Evolutionary conservation across 2,113 vertebrate species (phyloP), one percentile per base, ranked within the genome.

Genomic region (Dipodomys merriami): DNA sequence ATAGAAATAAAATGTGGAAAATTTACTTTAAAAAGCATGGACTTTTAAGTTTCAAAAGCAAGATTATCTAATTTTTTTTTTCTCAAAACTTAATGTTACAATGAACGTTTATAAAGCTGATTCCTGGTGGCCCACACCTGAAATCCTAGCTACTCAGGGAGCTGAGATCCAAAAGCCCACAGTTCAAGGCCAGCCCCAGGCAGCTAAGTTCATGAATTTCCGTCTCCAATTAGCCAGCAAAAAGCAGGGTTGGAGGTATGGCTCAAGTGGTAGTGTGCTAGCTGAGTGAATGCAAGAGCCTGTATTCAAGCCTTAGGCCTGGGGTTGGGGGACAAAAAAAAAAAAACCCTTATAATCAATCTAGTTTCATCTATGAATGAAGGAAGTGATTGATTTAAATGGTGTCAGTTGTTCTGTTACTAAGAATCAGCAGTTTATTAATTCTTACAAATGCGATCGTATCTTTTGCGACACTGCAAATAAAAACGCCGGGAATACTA

Each of bases 1-100:
- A 23, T 22, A 62, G 68, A 57, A 13, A 78, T 80, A 57, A 88
- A 39, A 83, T 49, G 13, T 11, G 76, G 60, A 91, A 88, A 94
- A 86, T 11, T 85, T 7, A 60, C 5, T 84, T 71, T 85, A 15
- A 69, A 87, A 76, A 65, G 25, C 5, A 53, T 11, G 71, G 2
- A 25, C 64, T 64, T 76, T 94, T 84, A 15, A 16, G 79, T 94
- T 95, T 91, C 30, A 49, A 71, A 67, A 91, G 49, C 67, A n/a
- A 88, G 30, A 2, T 23, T 46, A 2, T 79, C 39, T 39, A 39
- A 39, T 39, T 6, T 90, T 68, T 87, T 62, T 49, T 22, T 44
- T 4, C 7, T 33, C 35, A 35, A 27, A 88, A 68, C 16, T 5
- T 64, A 44, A 78, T 72, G 30, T 23, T 69, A n/a, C 57, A 86